A percentile compares a stretch with the other conserved stretches of the same genome.
Conservation (phyloP, 1,140 invertebrate genomes). For the Pseudachorutes palmiensis region DNA sequence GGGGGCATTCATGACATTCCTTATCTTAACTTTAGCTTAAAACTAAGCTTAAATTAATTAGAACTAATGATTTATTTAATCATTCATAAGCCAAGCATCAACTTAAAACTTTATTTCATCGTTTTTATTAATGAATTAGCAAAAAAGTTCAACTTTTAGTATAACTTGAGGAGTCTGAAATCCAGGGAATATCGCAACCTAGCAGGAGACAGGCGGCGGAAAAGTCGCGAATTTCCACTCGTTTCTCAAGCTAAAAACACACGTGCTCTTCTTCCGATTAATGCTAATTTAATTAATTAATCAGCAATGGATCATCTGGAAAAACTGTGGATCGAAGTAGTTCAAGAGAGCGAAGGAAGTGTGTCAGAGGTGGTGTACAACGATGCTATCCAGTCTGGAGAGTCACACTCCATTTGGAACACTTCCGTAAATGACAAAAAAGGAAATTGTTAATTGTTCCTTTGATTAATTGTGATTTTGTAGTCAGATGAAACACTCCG, state of each 20-base stretch:
- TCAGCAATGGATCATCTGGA: conserved; percentile 1
- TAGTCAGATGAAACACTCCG: not conserved
- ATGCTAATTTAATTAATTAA: not conserved
- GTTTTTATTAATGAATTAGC: too few relatives aligned
- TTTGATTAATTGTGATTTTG: not conserved
- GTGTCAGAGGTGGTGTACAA: not conserved
- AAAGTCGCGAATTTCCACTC: not conserved
- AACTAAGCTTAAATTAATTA: too few relatives aligned
- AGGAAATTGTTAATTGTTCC: not conserved
- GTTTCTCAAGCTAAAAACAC: not conserved
- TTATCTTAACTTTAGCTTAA: too few relatives aligned
- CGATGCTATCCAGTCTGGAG: not conserved
- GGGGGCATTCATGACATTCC: not conserved
- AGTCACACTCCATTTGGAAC: not conserved
- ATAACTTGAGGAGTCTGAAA: too few relatives aligned
- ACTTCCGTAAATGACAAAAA: not conserved
- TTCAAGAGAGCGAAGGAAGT: not conserved
- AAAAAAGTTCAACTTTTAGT: too few relatives aligned
- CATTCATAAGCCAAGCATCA: too few relatives aligned
- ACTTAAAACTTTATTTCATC: too few relatives aligned
- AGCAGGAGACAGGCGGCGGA: too few relatives aligned
- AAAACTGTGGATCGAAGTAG: not conserved
- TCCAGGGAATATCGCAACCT: too few relatives aligned
- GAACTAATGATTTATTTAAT: too few relatives aligned
- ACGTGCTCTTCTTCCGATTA: not conserved